Base-by-base conservation (phyloP, 2,113 vertebrate species). In the Engystomops pustulosus region DNA sequence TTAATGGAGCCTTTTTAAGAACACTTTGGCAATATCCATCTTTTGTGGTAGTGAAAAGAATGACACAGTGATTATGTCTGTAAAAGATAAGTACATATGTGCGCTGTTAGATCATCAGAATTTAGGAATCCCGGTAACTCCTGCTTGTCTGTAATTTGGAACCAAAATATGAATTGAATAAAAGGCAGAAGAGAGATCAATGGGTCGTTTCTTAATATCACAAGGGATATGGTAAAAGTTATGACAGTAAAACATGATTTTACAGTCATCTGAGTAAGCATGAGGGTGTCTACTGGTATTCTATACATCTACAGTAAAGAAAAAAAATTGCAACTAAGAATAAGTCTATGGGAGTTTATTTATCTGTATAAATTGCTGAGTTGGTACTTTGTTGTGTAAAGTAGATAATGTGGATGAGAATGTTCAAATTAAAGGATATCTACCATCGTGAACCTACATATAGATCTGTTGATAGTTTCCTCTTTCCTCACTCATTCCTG, bases 41-140 rank as follows among this genome's bases (percentile, higher is more conserved):
- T 94, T 93, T 91, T 88, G 89, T 89, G 89, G 90, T 92, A 93
- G 91, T 93, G 91, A 93, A 94, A 93, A 88, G 91, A 92, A 91
- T 94, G 93, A 93, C 93, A 94, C 90, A 89, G 89, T 93, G 92
- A 94, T 94, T 95, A 94, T 93, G 91, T 91, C 91, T 95, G 89
- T 87, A 86, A 86, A 88, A 95, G 92, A 93, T 93, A 95, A 93
- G 92, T 88, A 90, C 91, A 91, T 93, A 91, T 91, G 89, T 93
- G 71, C 87, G 87, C 89, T 93, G 91, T 94, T 93, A 93, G 91
- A 92, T 94, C 90, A 92, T 88, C 89, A 86, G 87, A 89, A 92
- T 93, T 93, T 93, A 92, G 93, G 93, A 92, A 93, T 89, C 89
- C 90, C 90, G 90, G 84, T 23, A 86, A 90, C 89, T 87, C 49